Conservation (phyloP, 1,140 invertebrate genomes). For the Drosophila kanapiae region DNA sequence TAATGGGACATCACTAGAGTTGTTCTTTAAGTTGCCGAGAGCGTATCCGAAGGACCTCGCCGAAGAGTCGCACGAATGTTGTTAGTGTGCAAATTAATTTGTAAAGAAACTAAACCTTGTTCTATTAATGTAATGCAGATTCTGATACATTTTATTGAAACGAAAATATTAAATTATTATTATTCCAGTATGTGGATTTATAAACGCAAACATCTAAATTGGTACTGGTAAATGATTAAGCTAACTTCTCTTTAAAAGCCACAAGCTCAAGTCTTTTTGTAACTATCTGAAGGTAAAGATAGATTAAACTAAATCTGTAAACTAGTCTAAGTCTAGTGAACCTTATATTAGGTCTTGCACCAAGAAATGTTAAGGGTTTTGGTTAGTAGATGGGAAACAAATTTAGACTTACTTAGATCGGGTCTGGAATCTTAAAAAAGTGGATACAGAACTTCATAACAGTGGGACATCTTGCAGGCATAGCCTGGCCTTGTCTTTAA, state of each 20-base stretch:
- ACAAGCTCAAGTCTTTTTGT: slow-evolving; percentile 9
- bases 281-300: slow-evolving; percentile 22
- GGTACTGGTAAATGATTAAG: not conserved
- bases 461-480: slow-evolving; percentile 16
- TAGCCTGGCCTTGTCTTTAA: slow-evolving; percentile 30
- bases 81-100: too few relatives aligned
- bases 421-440: not conserved
- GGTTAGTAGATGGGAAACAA: not conserved
- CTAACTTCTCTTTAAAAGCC: not conserved
- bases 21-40: too few relatives aligned
- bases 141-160: slow-evolving; percentile 6
- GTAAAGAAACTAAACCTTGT: too few relatives aligned
- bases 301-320: slow-evolving; percentile 21
- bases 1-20: too few relatives aligned
- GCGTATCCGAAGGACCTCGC: too few relatives aligned
- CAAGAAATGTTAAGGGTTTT: slow-evolving; percentile 8
- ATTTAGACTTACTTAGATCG: not conserved
- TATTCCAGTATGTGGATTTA: not conserved
- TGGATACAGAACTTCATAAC: slow-evolving; percentile 10
- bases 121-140: not conserved
- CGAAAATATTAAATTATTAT: not conserved
- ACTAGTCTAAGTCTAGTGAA: slow-evolving; percentile 8
- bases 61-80: too few relatives aligned
- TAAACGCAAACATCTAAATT: slow-evolving; percentile 8
- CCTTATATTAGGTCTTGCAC: slow-evolving; percentile 23